Evolutionary conservation across 2,888 invertebrate genomes (phyloP), one percentile per base, ranked within the genome.

Genomic region (Dicranocentrus wangi): DNA sequence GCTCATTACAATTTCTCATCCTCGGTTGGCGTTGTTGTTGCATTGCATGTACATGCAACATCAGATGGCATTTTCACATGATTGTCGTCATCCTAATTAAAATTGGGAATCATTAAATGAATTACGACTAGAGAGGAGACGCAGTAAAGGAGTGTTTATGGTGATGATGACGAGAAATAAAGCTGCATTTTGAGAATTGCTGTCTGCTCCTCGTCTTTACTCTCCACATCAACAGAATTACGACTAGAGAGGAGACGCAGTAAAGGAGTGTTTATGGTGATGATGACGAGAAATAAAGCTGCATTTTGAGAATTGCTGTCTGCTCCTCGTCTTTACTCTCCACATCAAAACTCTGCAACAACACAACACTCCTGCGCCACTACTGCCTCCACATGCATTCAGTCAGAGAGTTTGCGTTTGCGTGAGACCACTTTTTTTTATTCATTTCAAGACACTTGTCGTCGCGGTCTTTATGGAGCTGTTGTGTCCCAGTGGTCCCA

Each of bases 11-110:
- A n/a, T 47, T n/a, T 47, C 47, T 47, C 47, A n/a, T n/a, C 47
- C 47, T 47, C 47, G n/a, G n/a, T n/a, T n/a, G n/a, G n/a, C n/a
- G n/a, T n/a, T 17, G 61, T n/a, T 61, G 61, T 2, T 10, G 39
- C 65, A 55, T 68, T 25, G 68, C 76, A 58, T 76, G 76, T 76
- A n/a, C n/a, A n/a, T n/a, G n/a, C n/a, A n/a, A n/a, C 76, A 76
- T 68, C 66, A 66, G 61, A 51, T 77, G 70, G 77, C 69, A 70
- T 77, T 63, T 70, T 69, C 77, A 61, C 77, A 77, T 63, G 77
- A 77, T 70, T 77, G 63, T 70, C 58, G 63, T 77, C 77, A 83
- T 82, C 76, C 84, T 85, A 86, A 86, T 86, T 86, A 86, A 86
- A 85, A 84, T 66, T 58, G 79, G 77, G 82, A 86, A 86, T 77